Percentiles rank a stretch among this genome's conserved stretches.
These are phyloP conservation scores for Euschistus heros DNA, from an alignment of 1,140 invertebrate species.

Conservation along the genomic window DNA sequence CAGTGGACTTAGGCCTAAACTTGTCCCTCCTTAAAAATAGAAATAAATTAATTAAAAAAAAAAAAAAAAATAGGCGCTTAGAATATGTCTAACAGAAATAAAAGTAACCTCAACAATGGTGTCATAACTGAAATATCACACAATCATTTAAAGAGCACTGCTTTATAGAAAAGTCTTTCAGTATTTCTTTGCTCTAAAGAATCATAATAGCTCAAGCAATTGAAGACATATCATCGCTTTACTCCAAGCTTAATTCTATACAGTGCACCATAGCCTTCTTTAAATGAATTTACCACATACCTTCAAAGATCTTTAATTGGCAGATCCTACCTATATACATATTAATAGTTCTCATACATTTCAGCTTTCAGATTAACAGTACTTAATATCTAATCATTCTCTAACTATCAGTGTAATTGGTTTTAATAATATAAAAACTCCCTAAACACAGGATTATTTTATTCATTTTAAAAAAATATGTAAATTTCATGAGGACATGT, in stretches of 20 bases:
- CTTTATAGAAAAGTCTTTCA: neutral
- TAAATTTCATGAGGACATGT: neutral
- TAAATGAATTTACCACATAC: slow-evolving; percentile 9
- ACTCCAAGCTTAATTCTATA: slow-evolving; percentile 23
- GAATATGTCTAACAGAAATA: neutral
- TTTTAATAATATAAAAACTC: slow-evolving; percentile 15
- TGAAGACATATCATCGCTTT: slow-evolving; percentile 15
- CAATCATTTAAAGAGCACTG: slow-evolving; percentile 8
- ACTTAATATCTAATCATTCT: slow-evolving; percentile 9
- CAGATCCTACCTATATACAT: slow-evolving; percentile 20
- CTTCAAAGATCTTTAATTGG: neutral
- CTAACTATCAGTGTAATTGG: slow-evolving; percentile 11
- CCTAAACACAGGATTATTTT: slow-evolving; percentile 3
- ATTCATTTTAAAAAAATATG: neutral
- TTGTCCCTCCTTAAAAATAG: neutral
- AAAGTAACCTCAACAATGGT: neutral
- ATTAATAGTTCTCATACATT: slow-evolving; percentile 16
- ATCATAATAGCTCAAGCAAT: slow-evolving; percentile 22
- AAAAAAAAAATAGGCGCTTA: neutral
- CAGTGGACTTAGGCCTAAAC: slow-evolving; percentile 6
- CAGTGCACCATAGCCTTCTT: slow-evolving; percentile 9
- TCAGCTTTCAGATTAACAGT: slow-evolving; percentile 11
- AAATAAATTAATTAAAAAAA: too few relatives aligned
- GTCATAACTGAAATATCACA: slow-evolving; percentile 22
- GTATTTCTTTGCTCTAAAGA: slow-evolving; percentile 16